Evolutionary conservation across 2,888 invertebrate genomes (phyloP), one percentile per base, ranked within the genome.

Genomic region (Clostera curtula): DNA sequence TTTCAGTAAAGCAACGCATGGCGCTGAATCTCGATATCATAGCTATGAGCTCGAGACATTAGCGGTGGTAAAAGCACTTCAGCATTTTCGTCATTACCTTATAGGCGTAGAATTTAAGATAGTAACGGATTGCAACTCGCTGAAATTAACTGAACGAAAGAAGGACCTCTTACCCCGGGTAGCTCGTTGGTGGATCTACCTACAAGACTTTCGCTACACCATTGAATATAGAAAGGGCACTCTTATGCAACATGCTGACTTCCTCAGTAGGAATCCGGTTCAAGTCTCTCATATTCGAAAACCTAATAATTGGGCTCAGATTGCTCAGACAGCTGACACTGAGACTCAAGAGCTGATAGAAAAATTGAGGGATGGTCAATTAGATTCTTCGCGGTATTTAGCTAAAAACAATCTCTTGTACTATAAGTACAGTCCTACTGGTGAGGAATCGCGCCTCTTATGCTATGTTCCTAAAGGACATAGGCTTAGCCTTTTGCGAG

Each of bases 381-480:
- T 31, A 12, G 31, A 31, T 12, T 3, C 5, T 1, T 9, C 23
- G 4, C 20, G 14, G 7, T 31, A 19, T 12, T 1, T 12, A 5
- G 8, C 24, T 5, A 19, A 10, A 6, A 31, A 45, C 13, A 31
- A 34, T 8, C 1, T 39, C 1, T 15, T 43, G 0, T 38, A 39
- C 15, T 40, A 39, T 9, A 12, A 17, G 4, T 32, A 27, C 6
- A 7, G 9, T 3, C 29, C 35, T 0, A 23, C 31, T 0, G 55
- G 51, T 1, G 48, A 49, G 16, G 20, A 45, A 1, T 1, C 46
- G 0, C 18, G 45, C 0, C 13, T 43, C 0, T 17, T 52, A 0
- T 53, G 50, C 24, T 55, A 24, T 8, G 30, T 55, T 0, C 52
- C 57, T 0, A 57, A 43, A 12, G 53, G 49, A 1, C 34, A 47